Evolutionary conservation across 2,888 invertebrate species (phyloP), one percentile per base, ranked within the genome.

Genomic region (Orchesellides sinensis): DNA sequence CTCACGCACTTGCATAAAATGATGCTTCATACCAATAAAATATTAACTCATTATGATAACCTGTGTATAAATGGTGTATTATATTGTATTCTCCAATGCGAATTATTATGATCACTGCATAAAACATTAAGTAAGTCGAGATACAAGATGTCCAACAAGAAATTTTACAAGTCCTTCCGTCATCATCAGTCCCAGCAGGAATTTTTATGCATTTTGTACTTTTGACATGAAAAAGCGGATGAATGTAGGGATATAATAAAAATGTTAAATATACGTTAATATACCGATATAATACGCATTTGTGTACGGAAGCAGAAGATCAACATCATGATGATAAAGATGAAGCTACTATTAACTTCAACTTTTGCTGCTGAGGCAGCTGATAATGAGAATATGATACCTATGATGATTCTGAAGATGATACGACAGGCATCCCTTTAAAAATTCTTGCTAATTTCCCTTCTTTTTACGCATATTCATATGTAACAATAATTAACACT

Each of bases 1-100:
- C 66, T 66, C 66, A 66, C 66, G 66, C 66, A 66, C 66, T 27
- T 19, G 66, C 66, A 49, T 25, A 49, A 40, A 40, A n/a, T n/a
- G n/a, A n/a, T n/a, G n/a, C n/a, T 40, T 14, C 40, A 40, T 40
- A 40, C 10, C 40, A 40, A 40, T 40, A 21, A 21, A 52, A 52
- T 19, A 52, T 52, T 2, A 52, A 3, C 3, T 52, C 3, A n/a
- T 52, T 52, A 21, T 52, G 17, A 52, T 52, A 17, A 21, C 52
- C 3, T 17, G 3, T 8, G 6, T 52, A 52, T 21, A 8, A 52
- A 17, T 17, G 8, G 19, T 40, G 10, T 8, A 14, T 32, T 40
- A 14, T 40, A 40, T 40, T 40, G 40, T n/a, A n/a, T n/a, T n/a
- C n/a, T n/a, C n/a, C n/a, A n/a, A n/a, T n/a, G n/a, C n/a, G n/a